phyloP scores from a whole-genome alignment of 2,113 vertebrate genomes.

The Mus pahari region DNA sequence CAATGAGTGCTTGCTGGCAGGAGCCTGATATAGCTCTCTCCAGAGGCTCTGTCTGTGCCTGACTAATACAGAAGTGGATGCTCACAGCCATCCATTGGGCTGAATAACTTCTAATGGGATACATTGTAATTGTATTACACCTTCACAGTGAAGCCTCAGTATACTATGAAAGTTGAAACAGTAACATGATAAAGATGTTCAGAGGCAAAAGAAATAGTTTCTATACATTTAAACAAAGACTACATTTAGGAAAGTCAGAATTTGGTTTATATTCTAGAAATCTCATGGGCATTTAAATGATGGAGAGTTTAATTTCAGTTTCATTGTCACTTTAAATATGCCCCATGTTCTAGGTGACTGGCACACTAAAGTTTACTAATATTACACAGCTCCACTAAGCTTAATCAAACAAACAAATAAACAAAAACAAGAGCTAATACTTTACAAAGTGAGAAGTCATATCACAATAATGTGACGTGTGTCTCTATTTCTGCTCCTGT shows the following conservation, averaged over 20 bases:
- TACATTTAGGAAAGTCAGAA: constrained; percentile 37
- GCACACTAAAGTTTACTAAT: background rate
- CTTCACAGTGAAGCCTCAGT: background rate
- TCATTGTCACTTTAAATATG: background rate
- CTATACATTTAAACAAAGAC: constrained; percentile 40
- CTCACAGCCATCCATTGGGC: no score
- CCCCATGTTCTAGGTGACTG: background rate
- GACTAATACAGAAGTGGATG: no score
- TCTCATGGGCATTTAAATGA: background rate
- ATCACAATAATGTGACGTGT: background rate
- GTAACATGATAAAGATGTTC: constrained; percentile 18
- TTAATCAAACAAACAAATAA: background rate
- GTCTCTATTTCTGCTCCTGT: background rate
- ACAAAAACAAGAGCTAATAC: background rate
- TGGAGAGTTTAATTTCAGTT: constrained; percentile 12
- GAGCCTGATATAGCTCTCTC: no score
- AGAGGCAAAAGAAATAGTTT: constrained; percentile 31
- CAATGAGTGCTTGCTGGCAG: no score
- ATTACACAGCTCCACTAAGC: background rate
- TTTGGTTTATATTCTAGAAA: constrained; percentile 8
- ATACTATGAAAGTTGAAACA: constrained; percentile 14
- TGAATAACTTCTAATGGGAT: background rate
- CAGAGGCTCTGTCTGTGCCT: no score
- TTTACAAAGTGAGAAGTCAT: background rate
- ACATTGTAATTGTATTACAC: background rate